Conservation (phyloP, 2,113 vertebrate genomes). For the Cinclus mexicanus region DNA sequence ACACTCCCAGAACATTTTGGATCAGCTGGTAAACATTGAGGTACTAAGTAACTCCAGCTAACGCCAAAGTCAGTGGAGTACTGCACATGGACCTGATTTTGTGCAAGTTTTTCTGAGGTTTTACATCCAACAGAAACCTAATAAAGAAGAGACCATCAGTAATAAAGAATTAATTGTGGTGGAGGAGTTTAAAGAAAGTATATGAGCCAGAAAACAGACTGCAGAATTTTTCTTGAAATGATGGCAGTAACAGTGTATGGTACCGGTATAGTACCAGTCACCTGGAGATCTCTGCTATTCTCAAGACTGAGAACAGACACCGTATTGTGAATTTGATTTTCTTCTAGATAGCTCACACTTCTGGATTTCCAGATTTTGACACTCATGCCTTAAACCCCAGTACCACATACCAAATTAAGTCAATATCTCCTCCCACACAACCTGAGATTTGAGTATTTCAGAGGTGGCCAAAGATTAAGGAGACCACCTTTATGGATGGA, state of each 20-base stretch:
- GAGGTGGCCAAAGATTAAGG: background rate
- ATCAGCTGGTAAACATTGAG: constrained; percentile 94
- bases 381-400: background rate
- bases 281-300: background rate
- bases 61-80: constrained; percentile 96
- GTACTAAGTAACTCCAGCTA: constrained; percentile 93
- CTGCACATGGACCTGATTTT: constrained; percentile 93
- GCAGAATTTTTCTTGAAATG: background rate
- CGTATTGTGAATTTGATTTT: background rate
- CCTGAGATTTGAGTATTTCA: background rate
- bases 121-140: constrained; percentile 94
- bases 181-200: background rate
- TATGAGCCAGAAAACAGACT: background rate
- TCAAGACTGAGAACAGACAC: background rate
- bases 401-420: background rate
- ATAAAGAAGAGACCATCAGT: background rate
- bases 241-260: background rate
- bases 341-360: background rate
- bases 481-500: background rate
- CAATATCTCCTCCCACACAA: background rate
- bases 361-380: background rate
- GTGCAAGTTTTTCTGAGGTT: constrained; percentile 84
- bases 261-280: background rate
- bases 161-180: background rate
- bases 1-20: constrained; percentile 91